These are phyloP conservation scores for Drosophila ambigua DNA, from an alignment of 1,140 invertebrate species.

Conservation along the genomic window DNA sequence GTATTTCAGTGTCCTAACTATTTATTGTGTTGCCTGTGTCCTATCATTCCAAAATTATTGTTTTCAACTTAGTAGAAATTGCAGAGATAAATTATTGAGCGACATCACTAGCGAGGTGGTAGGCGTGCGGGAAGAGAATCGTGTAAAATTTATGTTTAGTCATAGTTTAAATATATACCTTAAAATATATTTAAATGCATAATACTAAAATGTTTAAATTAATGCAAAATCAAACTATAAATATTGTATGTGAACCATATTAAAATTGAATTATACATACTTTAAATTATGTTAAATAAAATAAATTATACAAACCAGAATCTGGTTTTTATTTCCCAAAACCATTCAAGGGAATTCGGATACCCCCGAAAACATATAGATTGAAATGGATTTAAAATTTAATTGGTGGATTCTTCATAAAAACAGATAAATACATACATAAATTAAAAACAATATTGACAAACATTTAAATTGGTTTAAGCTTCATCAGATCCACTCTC, in stretches of 20 bases:
- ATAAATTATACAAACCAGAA: constrained; percentile 70
- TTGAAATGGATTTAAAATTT: too few species aligned
- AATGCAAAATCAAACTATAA: constrained; percentile 70
- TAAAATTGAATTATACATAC: constrained; percentile 78
- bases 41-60: constrained; percentile 70
- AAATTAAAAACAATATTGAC: not conserved
- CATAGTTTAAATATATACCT: constrained; percentile 78
- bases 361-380: too few species aligned
- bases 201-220: constrained; percentile 72
- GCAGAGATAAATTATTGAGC: constrained; percentile 50
- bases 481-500: constrained; percentile 25
- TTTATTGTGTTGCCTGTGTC: constrained; percentile 63
- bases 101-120: constrained; percentile 54
- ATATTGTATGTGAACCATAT: constrained; percentile 80
- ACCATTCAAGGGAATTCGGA: not conserved
- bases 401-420: constrained; percentile 10
- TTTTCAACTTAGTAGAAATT: constrained; percentile 60
- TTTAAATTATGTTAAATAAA: constrained; percentile 83
- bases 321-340: not conserved
- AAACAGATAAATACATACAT: constrained; percentile 11
- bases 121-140: constrained; percentile 40
- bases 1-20: constrained; percentile 42
- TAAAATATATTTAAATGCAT: constrained; percentile 81
- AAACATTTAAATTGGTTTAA: constrained; percentile 1
- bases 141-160: constrained; percentile 80